These are phyloP conservation scores for Halcyon senegalensis DNA, from an alignment of 2,113 vertebrate genomes.

Conservation along the genomic window DNA sequence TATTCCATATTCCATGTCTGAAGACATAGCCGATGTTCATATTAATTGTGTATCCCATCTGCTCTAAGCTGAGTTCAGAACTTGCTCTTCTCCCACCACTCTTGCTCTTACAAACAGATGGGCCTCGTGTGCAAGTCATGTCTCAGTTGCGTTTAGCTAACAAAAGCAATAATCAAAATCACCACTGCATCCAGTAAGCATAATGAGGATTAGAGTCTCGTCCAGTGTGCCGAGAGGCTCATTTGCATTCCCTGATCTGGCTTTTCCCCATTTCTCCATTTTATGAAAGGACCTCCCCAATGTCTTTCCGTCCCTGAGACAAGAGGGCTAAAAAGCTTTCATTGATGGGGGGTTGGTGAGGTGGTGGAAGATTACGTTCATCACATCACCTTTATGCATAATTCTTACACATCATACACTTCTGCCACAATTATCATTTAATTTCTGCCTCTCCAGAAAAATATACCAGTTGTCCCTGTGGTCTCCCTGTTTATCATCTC, in stretches of 20 bases:
- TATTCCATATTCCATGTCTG: background rate
- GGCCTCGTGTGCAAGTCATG: background rate
- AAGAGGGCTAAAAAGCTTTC: background rate
- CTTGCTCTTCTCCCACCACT: background rate
- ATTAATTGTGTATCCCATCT: accelerated
- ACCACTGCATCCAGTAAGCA: background rate
- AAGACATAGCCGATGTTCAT: accelerated
- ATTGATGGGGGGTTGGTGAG: background rate
- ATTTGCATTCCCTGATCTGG: conserved; percentile 31
- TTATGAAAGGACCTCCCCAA: background rate
- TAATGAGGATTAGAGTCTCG: conserved; percentile 4
- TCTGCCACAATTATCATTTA: background rate
- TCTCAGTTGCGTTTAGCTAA: background rate
- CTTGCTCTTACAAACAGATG: conserved; percentile 8
- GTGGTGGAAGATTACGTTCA: background rate
- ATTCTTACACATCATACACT: background rate
- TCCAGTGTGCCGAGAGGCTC: background rate
- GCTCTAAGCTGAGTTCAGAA: background rate
- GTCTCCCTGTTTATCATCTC: background rate
- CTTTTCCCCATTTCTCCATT: background rate
- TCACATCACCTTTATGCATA: background rate
- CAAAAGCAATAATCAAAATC: conserved; percentile 29
- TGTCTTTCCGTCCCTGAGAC: background rate
- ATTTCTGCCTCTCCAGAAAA: conserved; percentile 36
- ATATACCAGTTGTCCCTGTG: background rate